Evolutionary conservation across 2,888 invertebrate genomes (phyloP).

Genomic region (Drosophila ezoana): DNA sequence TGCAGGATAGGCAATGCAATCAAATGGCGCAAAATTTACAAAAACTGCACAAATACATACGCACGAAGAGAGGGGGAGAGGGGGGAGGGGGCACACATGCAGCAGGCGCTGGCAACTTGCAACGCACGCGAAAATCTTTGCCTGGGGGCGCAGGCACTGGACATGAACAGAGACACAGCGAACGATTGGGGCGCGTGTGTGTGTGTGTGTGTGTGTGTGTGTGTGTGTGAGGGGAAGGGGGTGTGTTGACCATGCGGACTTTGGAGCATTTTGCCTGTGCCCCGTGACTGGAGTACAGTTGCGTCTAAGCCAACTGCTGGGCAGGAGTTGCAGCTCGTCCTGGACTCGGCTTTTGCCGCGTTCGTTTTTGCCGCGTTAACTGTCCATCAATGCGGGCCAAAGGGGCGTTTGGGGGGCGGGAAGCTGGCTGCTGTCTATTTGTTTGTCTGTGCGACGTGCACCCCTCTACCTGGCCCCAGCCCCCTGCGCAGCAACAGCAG

Average conservation of each 20-base stretch:
- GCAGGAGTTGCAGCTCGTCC: conserved; percentile 27
- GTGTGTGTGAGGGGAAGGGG: neutral
- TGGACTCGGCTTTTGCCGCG: conserved; percentile 69
- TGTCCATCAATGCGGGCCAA: conserved; percentile 73
- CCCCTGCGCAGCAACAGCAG: conserved; percentile 35
- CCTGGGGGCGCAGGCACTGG: conserved; percentile 53
- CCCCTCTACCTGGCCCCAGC: conserved; percentile 52
- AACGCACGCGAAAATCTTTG: conserved; percentile 81
- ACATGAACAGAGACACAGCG: conserved; percentile 29
- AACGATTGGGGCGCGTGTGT: too few relatives aligned
- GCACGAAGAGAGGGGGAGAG: conserved; percentile 15
- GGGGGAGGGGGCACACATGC: conserved; percentile 22
- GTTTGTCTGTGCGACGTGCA: conserved; percentile 52
- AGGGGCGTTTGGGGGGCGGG: neutral
- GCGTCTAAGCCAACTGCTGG: conserved; percentile 76
- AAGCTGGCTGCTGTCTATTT: conserved; percentile 50
- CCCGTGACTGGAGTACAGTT: conserved; percentile 61
- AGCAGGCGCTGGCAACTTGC: conserved; percentile 62
- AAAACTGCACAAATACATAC: conserved; percentile 61
- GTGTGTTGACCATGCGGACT: conserved; percentile 23
- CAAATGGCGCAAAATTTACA: conserved; percentile 80
- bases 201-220: neutral
- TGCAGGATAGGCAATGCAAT: conserved; percentile 69
- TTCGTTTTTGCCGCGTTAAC: conserved; percentile 81
- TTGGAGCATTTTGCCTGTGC: conserved; percentile 31